These are phyloP conservation scores for Tamias sibiricus DNA, from an alignment of 2,113 vertebrate genomes.

Conservation along the genomic window DNA sequence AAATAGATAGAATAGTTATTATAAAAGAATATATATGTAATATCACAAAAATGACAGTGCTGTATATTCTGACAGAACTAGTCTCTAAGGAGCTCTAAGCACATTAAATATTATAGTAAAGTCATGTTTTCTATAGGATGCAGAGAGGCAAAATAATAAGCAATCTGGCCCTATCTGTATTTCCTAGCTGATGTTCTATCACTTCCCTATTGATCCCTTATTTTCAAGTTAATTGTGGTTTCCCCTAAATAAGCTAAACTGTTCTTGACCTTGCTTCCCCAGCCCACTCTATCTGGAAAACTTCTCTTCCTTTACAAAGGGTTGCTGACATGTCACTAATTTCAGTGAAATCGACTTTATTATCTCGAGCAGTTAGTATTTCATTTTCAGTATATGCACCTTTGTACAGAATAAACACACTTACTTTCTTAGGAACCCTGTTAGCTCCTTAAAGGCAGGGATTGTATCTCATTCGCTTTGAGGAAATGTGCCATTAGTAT, in stretches of 20 bases:
- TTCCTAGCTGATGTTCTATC: neutral
- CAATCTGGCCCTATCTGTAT: neutral
- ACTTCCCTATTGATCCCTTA: neutral
- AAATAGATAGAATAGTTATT: neutral
- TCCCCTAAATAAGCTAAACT: neutral
- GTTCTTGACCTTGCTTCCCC: neutral
- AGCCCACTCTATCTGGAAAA: neutral
- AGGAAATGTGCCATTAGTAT: neutral
- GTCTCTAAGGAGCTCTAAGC: neutral
- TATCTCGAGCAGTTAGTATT: neutral
- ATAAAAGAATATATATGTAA: neutral
- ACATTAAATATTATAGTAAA: constrained; percentile 28
- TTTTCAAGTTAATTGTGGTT: neutral
- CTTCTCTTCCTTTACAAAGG: neutral
- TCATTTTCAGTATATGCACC: neutral
- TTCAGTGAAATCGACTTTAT: neutral
- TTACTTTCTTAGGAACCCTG: neutral
- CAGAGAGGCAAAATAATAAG: neutral
- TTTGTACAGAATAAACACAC: neutral
- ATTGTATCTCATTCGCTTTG: neutral
- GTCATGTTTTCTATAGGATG: neutral
- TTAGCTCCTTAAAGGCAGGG: neutral
- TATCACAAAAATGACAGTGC: neutral
- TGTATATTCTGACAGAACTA: neutral
- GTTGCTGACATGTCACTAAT: neutral